Evolutionary conservation across 2,888 invertebrate species (phyloP).

Genomic region (Cheilosia vulpina): DNA sequence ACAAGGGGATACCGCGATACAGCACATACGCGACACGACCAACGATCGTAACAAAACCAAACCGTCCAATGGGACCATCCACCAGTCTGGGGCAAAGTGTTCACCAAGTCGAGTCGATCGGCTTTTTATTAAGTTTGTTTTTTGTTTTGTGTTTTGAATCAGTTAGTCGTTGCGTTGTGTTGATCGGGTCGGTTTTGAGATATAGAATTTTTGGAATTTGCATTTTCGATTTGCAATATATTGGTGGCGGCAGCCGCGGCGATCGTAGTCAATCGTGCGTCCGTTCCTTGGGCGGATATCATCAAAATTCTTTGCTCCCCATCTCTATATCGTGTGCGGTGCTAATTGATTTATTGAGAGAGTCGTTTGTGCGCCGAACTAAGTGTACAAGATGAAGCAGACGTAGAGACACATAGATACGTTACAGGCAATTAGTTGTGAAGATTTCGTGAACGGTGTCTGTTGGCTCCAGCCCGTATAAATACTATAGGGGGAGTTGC

Average conservation of each 20-base stretch:
- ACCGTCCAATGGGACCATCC: constrained; percentile 68
- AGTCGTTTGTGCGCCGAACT: constrained; percentile 40
- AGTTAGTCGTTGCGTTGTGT: constrained; percentile 33
- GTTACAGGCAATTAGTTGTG: constrained; percentile 57
- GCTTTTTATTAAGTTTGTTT: constrained; percentile 17
- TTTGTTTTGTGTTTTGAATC: constrained; percentile 4
- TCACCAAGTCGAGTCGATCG: constrained; percentile 70
- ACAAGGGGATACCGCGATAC: constrained; percentile 54
- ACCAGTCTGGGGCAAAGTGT: constrained; percentile 71
- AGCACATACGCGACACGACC: constrained; percentile 50
- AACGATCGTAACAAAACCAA: constrained; percentile 73
- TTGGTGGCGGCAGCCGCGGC: constrained; percentile 37
- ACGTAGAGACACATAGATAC: constrained; percentile 29
- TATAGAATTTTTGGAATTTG: constrained; percentile 71
- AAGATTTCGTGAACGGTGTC: constrained; percentile 39
- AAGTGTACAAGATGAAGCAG: constrained; percentile 34
- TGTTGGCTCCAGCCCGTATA: constrained; percentile 13
- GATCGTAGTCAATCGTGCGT: constrained; percentile 34
- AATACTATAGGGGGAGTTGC: constrained; percentile 1
- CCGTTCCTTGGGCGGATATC: constrained; percentile 54
- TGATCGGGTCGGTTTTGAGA: constrained; percentile 36
- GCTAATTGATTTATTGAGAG: constrained; percentile 68
- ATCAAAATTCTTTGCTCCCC: constrained; percentile 37
- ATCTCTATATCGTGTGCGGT: constrained; percentile 47
- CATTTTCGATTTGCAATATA: constrained; percentile 64